Percentiles rank a stretch among this genome's conserved stretches.
phyloP scores from a whole-genome alignment of 2,113 vertebrate species.

The Junco hyemalis region DNA sequence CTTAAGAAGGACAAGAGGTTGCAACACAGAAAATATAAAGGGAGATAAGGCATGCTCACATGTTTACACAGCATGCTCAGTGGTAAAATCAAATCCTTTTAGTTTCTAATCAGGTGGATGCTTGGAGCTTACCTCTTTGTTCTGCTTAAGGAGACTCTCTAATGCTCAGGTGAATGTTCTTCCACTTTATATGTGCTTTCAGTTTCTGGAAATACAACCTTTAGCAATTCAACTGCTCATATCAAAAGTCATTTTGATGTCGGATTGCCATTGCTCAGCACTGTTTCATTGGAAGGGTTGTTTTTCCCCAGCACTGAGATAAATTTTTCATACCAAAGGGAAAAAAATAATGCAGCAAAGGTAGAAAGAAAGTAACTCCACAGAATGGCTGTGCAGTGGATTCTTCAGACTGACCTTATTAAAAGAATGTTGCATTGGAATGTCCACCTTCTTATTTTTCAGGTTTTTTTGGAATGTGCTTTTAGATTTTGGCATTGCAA shows the following conservation, averaged over 20 bases:
- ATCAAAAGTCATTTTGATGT: conserved; percentile 23
- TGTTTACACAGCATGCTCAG: neutral
- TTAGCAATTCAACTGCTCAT: conserved; percentile 1
- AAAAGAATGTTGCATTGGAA: neutral
- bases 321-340: conserved; percentile 9
- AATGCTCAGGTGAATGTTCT: neutral
- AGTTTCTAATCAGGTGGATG: neutral
- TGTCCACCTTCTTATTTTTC: neutral
- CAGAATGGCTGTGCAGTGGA: neutral
- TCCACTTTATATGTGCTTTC: neutral
- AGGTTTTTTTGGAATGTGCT: neutral
- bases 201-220: conserved; percentile 26
- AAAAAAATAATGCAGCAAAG: neutral
- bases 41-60: neutral
- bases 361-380: neutral
- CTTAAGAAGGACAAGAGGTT: neutral
- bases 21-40: neutral
- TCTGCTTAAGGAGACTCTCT: neutral
- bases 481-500: neutral
- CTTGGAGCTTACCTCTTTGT: neutral
- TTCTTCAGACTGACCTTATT: neutral
- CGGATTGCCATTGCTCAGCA: neutral
- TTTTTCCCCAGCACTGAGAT: neutral
- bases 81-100: conserved; percentile 29
- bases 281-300: neutral